These are phyloP conservation scores for Cotesia glomerata DNA, from an alignment of 1,140 invertebrate species.

Conservation along the genomic window DNA sequence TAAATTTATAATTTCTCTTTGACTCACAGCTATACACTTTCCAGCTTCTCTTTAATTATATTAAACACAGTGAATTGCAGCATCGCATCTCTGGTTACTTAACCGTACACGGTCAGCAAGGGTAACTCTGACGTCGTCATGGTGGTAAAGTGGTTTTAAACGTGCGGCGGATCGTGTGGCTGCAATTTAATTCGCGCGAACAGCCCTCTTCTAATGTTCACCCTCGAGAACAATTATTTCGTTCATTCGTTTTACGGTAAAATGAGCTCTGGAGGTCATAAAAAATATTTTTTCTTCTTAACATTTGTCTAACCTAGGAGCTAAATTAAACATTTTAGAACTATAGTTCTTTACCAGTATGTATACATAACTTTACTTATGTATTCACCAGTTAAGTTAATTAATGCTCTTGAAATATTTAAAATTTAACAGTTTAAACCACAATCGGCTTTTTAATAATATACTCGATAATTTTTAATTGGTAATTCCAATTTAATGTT, in stretches of 20 bases:
- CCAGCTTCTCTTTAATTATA: not conserved
- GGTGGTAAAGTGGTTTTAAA: constrained; percentile 10
- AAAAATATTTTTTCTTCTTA: not conserved
- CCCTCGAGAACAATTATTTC: constrained; percentile 2
- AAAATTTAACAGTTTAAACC: too few species aligned
- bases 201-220: constrained; percentile 2
- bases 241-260: not conserved
- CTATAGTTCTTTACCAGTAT: too few species aligned
- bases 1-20: too few species aligned
- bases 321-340: too few species aligned
- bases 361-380: too few species aligned
- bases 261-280: not conserved
- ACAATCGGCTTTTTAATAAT: too few species aligned
- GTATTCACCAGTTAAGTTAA: too few species aligned
- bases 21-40: too few species aligned
- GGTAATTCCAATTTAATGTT: too few species aligned
- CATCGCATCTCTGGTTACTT: constrained; percentile 42
- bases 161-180: constrained; percentile 6
- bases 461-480: too few species aligned
- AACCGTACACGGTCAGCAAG: constrained; percentile 30
- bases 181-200: constrained; percentile 6
- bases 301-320: not conserved
- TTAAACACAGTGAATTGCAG: constrained; percentile 29
- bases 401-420: too few species aligned
- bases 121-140: constrained; percentile 20